Conservation (phyloP, 2,888 invertebrate genomes). For the Elegia similella region DNA sequence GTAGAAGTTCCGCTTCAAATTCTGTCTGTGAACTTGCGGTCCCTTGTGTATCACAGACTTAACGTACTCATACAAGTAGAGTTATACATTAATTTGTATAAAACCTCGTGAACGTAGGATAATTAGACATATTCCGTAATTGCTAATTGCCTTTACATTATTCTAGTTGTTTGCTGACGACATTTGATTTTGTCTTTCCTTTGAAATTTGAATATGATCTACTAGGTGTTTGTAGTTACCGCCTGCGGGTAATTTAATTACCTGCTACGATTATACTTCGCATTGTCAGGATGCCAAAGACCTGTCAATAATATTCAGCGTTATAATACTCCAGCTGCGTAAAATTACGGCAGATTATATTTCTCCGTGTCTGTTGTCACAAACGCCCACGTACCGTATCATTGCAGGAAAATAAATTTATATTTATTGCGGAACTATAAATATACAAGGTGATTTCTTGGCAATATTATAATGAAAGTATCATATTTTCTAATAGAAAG, state of each 20-base stretch:
- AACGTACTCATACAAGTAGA: neutral
- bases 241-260: slow-evolving; percentile 12
- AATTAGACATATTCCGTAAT: slow-evolving; percentile 9
- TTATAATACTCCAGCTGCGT: no score
- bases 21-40: slow-evolving; percentile 4
- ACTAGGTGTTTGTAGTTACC: slow-evolving; percentile 1
- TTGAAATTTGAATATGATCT: slow-evolving; percentile 16
- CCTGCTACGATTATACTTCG: neutral
- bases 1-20: neutral
- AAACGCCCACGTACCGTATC: no score
- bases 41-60: neutral
- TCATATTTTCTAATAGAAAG: no score
- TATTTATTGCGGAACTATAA: no score
- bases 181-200: slow-evolving; percentile 10
- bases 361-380: no score
- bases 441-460: no score
- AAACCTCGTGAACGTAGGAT: neutral
- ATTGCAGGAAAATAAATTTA: no score
- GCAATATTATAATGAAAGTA: no score
- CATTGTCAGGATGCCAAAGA: neutral
- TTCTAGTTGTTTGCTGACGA: slow-evolving; percentile 10
- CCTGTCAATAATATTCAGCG: neutral
- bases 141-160: slow-evolving; percentile 15
- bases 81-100: neutral
- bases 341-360: no score